These are phyloP conservation scores for Philopotamus ludificatus DNA, from an alignment of 1,140 invertebrate species.

Conservation along the genomic window DNA sequence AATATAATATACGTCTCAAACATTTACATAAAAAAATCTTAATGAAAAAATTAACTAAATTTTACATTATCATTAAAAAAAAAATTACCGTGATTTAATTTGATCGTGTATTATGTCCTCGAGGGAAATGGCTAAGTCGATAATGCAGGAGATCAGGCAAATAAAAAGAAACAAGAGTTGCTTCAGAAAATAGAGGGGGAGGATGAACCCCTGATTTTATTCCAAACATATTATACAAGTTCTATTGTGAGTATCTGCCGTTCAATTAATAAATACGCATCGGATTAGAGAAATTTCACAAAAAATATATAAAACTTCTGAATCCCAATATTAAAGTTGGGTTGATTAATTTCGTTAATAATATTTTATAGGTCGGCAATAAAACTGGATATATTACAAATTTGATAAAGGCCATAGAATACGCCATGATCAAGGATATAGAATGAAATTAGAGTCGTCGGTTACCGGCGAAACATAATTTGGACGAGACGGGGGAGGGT, in stretches of 20 bases:
- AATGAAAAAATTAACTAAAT: no score
- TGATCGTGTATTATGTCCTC: slow-evolving; percentile 32
- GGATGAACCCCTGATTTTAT: not conserved
- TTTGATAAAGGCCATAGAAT: slow-evolving; percentile 26
- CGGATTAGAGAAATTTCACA: no score
- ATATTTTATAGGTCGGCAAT: not conserved
- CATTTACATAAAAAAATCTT: no score
- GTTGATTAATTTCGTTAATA: not conserved
- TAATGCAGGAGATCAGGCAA: slow-evolving; percentile 38
- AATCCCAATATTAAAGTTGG: no score
- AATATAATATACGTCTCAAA: no score
- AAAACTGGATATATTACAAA: not conserved
- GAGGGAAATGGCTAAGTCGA: slow-evolving; percentile 40
- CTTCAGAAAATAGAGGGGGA: slow-evolving; percentile 35
- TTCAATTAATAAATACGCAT: no score
- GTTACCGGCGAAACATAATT: slow-evolving; percentile 18
- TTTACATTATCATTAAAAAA: no score
- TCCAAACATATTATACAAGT: not conserved
- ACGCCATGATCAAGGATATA: slow-evolving; percentile 30
- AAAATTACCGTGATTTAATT: slow-evolving; percentile 35
- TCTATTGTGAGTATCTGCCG: no score
- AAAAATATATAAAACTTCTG: no score
- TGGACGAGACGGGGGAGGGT: slow-evolving; percentile 1
- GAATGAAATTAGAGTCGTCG: slow-evolving; percentile 29
- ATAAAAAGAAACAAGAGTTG: slow-evolving; percentile 41